phyloP scores from a whole-genome alignment of 2,113 vertebrate species.

The Mormoops blainvillei region DNA sequence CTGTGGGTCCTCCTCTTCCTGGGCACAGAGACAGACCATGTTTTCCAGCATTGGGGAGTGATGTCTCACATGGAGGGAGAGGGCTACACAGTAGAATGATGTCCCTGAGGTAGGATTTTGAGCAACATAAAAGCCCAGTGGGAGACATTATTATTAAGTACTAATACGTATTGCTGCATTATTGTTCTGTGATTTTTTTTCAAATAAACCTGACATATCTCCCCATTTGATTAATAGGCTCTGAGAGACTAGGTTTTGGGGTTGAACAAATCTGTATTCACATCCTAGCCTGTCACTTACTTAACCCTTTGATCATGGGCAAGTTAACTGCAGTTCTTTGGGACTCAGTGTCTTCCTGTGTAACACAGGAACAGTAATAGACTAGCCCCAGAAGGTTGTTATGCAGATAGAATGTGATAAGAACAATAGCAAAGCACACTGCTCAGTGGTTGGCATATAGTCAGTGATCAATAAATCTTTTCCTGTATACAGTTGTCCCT shows the following conservation, averaged over 20 bases:
- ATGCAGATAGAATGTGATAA: neutral
- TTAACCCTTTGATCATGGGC: neutral
- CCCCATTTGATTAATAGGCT: neutral
- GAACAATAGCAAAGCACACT: neutral
- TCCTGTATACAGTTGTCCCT: neutral
- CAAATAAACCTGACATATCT: neutral
- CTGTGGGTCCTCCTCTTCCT: neutral
- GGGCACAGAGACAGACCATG: neutral
- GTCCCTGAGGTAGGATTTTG: neutral
- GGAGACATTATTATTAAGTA: neutral
- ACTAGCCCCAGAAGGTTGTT: neutral
- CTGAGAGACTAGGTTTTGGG: neutral
- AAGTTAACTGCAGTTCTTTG: neutral
- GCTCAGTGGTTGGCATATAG: neutral
- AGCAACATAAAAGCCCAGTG: neutral
- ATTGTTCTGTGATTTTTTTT: conserved; percentile 40
- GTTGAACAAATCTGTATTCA: neutral
- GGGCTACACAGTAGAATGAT: neutral
- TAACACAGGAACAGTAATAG: neutral
- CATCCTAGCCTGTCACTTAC: neutral
- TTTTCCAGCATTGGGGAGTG: neutral
- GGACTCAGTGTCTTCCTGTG: neutral
- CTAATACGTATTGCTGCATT: neutral
- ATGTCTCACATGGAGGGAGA: neutral
- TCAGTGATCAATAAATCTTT: neutral